Percentiles rank a stretch among this genome's conserved stretches.
Evolutionary conservation across 1,140 invertebrate species (phyloP).

Genomic region (Pomacea maculata): DNA sequence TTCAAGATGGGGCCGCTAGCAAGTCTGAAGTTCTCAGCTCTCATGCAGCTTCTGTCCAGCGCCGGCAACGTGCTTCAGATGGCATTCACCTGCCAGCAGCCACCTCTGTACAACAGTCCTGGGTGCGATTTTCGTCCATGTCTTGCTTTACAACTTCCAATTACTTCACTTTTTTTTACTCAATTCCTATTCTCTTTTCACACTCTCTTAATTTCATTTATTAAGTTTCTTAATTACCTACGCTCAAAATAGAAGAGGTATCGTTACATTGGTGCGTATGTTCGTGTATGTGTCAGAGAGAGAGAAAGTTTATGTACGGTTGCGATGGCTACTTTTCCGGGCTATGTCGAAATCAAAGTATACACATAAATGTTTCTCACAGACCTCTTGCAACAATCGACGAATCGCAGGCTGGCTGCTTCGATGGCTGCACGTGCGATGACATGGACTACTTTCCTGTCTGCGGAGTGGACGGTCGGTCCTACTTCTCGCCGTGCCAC

Average conservation of each 20-base stretch:
- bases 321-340: too few relatives aligned
- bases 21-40: constrained; percentile 24
- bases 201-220: neutral
- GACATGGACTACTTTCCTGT: constrained; percentile 34
- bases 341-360: too few relatives aligned
- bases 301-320: too few relatives aligned
- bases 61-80: constrained; percentile 15
- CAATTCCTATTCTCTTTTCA: neutral
- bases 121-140: constrained; percentile 24
- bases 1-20: constrained; percentile 40
- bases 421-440: constrained; percentile 30
- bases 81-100: constrained; percentile 47
- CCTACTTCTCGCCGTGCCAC: constrained; percentile 43
- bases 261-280: too few relatives aligned
- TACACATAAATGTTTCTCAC: neutral
- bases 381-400: neutral
- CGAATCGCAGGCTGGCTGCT: neutral
- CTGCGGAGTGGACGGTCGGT: constrained; percentile 33
- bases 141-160: neutral
- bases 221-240: neutral
- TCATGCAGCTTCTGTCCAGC: constrained; percentile 19
- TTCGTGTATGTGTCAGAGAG: neutral
- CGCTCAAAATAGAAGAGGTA: too few relatives aligned
- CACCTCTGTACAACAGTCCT: constrained; percentile 35
- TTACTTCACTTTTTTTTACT: too few relatives aligned